A percentile compares a stretch with the other conserved stretches of the same genome.
phyloP scores from a whole-genome alignment of 1,140 invertebrate species.

The Caenorhabditis tropicalis region DNA sequence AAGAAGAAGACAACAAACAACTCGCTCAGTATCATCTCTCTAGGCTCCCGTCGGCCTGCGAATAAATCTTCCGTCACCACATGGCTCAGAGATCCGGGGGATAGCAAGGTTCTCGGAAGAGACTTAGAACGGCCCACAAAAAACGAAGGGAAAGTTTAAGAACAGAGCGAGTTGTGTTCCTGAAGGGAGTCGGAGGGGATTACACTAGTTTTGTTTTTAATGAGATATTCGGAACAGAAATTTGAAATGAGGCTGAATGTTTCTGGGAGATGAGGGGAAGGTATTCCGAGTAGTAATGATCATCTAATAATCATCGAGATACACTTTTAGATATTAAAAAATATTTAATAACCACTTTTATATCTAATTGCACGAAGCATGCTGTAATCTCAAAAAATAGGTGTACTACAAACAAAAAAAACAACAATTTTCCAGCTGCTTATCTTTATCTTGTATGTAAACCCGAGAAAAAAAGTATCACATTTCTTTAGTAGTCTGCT shows the following conservation, averaged over 20 bases:
- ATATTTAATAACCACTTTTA: too few relatives aligned
- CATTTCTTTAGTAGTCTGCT: too few relatives aligned
- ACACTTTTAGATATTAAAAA: too few relatives aligned
- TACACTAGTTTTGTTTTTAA: conserved; percentile 24
- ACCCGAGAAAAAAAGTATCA: too few relatives aligned
- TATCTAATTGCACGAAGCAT: too few relatives aligned
- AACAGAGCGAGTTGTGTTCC: conserved; percentile 39
- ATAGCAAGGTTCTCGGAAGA: not conserved
- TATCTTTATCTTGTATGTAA: too few relatives aligned
- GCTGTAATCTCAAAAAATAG: too few relatives aligned
- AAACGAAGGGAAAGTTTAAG: conserved; percentile 21
- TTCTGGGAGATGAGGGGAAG: too few relatives aligned
- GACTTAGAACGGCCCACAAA: not conserved
- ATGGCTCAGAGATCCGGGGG: not conserved
- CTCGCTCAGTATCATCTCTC: not conserved
- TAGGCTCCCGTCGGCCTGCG: not conserved
- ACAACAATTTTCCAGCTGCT: too few relatives aligned
- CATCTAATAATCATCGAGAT: too few relatives aligned
- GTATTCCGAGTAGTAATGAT: too few relatives aligned
- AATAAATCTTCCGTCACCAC: conserved; percentile 39
- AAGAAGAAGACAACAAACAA: conserved; percentile 39
- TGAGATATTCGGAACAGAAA: not conserved
- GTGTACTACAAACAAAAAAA: too few relatives aligned
- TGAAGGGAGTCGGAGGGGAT: not conserved
- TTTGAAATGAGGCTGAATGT: not conserved